phyloP scores from a whole-genome alignment of 2,797 vertebrate species.

The Sphenopsis melanotis region DNA sequence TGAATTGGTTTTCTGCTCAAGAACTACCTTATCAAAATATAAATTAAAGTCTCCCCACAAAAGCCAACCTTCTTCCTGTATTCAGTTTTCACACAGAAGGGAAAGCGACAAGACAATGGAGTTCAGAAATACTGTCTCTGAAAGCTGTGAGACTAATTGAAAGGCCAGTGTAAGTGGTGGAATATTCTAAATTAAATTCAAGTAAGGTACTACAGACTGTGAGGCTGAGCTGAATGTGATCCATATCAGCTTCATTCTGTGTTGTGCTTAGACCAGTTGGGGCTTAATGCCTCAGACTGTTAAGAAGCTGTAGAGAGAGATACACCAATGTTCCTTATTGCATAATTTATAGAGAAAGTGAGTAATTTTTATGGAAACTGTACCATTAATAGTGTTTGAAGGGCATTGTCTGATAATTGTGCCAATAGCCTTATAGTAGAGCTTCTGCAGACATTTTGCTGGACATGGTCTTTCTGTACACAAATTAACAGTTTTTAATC shows the following conservation, averaged over 20 bases:
- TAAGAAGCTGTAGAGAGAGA: background rate
- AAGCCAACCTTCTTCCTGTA: background rate
- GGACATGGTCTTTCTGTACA: background rate
- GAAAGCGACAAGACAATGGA: background rate
- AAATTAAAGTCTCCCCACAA: background rate
- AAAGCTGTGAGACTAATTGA: background rate
- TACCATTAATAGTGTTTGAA: background rate
- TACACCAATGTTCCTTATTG: background rate
- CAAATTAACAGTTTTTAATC: background rate
- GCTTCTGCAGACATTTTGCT: background rate
- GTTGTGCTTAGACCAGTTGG: background rate
- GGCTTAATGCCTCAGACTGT: background rate
- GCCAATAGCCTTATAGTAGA: background rate
- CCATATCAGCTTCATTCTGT: background rate
- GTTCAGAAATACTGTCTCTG: background rate
- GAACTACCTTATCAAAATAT: background rate
- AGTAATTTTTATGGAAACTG: background rate
- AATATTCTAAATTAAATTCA: background rate
- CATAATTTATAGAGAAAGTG: background rate
- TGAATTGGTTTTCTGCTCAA: background rate
- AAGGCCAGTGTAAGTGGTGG: background rate
- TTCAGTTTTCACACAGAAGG: background rate
- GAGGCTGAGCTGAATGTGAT: background rate
- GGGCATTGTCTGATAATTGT: background rate
- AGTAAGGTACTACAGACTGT: background rate